Percentiles rank a stretch among this genome's conserved stretches.
phyloP scores from a whole-genome alignment of 1,140 invertebrate genomes.

The Lithobius niger region DNA sequence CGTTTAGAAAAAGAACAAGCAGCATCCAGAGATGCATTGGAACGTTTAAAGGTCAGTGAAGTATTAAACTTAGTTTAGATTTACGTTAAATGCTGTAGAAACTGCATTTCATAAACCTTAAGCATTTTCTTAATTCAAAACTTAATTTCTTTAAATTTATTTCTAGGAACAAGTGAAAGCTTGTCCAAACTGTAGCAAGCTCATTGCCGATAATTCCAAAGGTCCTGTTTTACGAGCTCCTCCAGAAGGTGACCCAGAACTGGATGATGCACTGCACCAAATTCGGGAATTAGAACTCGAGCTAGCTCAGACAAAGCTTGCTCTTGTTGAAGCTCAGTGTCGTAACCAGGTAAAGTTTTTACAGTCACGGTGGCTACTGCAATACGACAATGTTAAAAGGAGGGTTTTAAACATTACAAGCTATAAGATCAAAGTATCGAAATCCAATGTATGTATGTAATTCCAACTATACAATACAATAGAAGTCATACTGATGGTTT shows the following conservation, averaged over 20 bases:
- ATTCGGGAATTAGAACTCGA: constrained; percentile 87
- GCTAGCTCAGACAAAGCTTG: constrained; percentile 88
- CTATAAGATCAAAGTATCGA: no score
- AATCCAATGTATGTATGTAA: no score
- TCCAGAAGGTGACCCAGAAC: neutral
- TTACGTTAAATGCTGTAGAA: neutral
- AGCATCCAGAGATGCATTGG: constrained; percentile 26
- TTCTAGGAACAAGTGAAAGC: constrained; percentile 24
- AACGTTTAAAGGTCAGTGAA: constrained; percentile 26
- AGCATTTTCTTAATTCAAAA: neutral
- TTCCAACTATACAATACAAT: no score
- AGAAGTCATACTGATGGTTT: no score
- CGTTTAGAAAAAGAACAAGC: constrained; percentile 69
- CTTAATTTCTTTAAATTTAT: constrained; percentile 3
- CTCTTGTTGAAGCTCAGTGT: constrained; percentile 92
- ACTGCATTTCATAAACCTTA: neutral
- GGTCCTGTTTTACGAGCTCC: neutral
- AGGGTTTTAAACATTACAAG: no score
- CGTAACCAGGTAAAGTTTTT: constrained; percentile 71
- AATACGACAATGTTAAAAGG: no score
- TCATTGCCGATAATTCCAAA: constrained; percentile 20
- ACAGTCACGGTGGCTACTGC: no score
- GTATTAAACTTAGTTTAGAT: neutral
- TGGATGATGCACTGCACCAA: constrained; percentile 28
- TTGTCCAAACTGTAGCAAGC: constrained; percentile 27